Evolutionary conservation across 1,140 invertebrate species (phyloP).

Genomic region (Drosophila ercepeae): DNA sequence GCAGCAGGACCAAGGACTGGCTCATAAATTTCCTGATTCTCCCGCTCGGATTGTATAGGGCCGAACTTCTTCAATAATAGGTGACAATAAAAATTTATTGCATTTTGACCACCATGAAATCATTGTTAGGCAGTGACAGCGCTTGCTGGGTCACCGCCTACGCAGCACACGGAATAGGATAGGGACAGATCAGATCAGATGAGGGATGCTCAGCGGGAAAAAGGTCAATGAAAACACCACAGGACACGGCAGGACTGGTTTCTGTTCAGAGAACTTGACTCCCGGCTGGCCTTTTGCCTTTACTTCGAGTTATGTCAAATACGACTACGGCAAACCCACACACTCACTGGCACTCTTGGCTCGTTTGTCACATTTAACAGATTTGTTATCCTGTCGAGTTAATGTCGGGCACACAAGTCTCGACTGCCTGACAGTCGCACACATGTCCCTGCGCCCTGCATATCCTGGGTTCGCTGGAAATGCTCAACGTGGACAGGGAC

Average conservation of each 20-base stretch:
- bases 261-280: slow-evolving; percentile 64
- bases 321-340: slow-evolving; percentile 15
- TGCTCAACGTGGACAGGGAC: slow-evolving; percentile 49
- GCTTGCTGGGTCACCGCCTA: slow-evolving; percentile 18
- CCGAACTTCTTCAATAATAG: slow-evolving; percentile 62
- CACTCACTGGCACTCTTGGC: slow-evolving; percentile 33
- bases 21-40: slow-evolving; percentile 64
- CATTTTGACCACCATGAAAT: slow-evolving; percentile 83
- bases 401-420: slow-evolving; percentile 76
- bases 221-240: slow-evolving; percentile 72
- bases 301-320: slow-evolving; percentile 55
- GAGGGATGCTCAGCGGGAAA: slow-evolving; percentile 36
- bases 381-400: slow-evolving; percentile 84
- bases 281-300: slow-evolving; percentile 39
- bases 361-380: slow-evolving; percentile 84
- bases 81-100: slow-evolving; percentile 82
- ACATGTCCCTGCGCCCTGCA: slow-evolving; percentile 27
- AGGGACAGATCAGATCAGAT: slow-evolving; percentile 14
- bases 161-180: slow-evolving; percentile 25
- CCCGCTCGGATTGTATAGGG: slow-evolving; percentile 12
- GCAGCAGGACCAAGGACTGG: slow-evolving; percentile 37
- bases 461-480: slow-evolving; percentile 59
- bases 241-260: slow-evolving; percentile 8
- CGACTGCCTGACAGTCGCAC: slow-evolving; percentile 26
- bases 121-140: slow-evolving; percentile 71